Evolutionary conservation across 2,113 vertebrate genomes (phyloP).

Genomic region (Mesembrinibis cayennensis): DNA sequence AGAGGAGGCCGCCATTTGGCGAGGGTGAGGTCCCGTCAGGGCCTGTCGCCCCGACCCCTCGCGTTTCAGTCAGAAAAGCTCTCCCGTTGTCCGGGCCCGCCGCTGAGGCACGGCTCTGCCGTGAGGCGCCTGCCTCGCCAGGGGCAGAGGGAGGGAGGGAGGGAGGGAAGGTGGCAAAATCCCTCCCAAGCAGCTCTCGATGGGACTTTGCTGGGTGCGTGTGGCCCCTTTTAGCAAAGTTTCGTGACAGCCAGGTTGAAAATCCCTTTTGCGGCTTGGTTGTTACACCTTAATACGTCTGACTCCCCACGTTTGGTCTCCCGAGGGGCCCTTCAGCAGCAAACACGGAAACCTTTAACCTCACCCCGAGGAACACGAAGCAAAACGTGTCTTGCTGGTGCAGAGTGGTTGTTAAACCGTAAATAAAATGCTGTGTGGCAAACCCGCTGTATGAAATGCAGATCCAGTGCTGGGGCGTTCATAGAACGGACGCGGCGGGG

Average conservation of each 20-base stretch:
- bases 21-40: neutral
- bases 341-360: neutral
- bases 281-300: neutral
- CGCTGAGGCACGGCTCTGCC: neutral
- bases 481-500: neutral
- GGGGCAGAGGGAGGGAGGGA: neutral
- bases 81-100: neutral
- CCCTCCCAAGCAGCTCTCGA: accelerated
- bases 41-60: neutral
- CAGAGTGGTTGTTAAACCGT: neutral
- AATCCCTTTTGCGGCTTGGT: accelerated
- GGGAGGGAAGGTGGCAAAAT: neutral
- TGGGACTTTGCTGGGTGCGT: accelerated
- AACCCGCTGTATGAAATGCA: neutral
- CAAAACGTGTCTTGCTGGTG: neutral
- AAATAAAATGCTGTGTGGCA: neutral
- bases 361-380: neutral
- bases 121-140: too few relatives aligned
- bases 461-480: accelerated
- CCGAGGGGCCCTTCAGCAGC: neutral
- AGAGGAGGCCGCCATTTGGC: neutral
- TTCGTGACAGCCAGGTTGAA: neutral
- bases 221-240: too few relatives aligned
- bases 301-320: neutral
- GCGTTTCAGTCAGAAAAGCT: neutral